Percentiles rank a stretch among this genome's conserved stretches.
phyloP scores from a whole-genome alignment of 2,797 vertebrate species.

The Esox lucius region DNA sequence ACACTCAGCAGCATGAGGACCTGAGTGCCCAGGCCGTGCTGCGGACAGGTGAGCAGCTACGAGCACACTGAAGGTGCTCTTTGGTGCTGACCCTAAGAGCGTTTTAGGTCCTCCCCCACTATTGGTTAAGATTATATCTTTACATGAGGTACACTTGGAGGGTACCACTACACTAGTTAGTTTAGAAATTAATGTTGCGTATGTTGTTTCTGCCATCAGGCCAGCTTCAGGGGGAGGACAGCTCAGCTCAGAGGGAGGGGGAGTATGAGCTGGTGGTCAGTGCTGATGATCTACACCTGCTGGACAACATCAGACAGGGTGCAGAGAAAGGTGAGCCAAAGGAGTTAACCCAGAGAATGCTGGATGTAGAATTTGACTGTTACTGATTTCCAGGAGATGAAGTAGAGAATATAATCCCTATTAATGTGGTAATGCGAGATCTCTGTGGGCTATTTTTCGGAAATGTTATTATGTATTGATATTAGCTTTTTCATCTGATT shows the following conservation, averaged over 20 bases:
- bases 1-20: conserved; percentile 65
- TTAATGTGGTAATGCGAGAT: background rate
- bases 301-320: conserved; percentile 68
- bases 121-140: no score
- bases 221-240: conserved; percentile 33
- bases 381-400: background rate
- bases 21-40: conserved; percentile 34
- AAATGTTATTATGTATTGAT: no score
- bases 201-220: conserved; percentile 9
- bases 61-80: background rate
- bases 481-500: no score
- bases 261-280: conserved; percentile 65
- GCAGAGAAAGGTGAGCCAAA: conserved; percentile 68
- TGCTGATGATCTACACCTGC: conserved; percentile 72
- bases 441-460: no score
- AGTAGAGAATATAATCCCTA: background rate
- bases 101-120: no score
- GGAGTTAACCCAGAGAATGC: background rate
- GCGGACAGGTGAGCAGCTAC: conserved; percentile 32
- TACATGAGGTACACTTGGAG: background rate
- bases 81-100: background rate
- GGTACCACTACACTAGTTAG: no score
- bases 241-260: conserved; percentile 32
- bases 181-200: no score
- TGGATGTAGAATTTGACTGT: background rate